Evolutionary conservation across 2,888 invertebrate species (phyloP).

Genomic region (Mactromeris polynyma): DNA sequence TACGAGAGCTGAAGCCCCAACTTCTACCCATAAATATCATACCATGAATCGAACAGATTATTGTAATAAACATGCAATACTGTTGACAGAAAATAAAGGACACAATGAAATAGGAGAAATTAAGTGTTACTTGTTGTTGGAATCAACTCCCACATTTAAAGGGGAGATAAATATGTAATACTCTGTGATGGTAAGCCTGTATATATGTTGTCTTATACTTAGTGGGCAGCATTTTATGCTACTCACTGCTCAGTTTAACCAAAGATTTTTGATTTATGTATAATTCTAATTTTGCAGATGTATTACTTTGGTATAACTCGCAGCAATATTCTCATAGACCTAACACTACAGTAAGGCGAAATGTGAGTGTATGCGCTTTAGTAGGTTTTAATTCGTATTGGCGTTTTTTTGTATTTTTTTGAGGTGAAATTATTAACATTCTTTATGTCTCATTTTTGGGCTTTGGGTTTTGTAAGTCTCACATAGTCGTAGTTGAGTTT

Average conservation of each 20-base stretch:
- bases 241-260: neutral
- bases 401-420: slow-evolving; percentile 1
- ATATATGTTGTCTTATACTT: neutral
- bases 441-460: slow-evolving; percentile 2
- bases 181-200: neutral
- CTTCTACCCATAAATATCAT: too few relatives aligned
- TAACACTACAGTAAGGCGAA: slow-evolving; percentile 57
- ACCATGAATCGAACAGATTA: too few relatives aligned
- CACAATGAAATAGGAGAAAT: too few relatives aligned
- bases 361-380: slow-evolving; percentile 60
- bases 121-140: neutral
- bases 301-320: slow-evolving; percentile 48
- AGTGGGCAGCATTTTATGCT: neutral
- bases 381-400: slow-evolving; percentile 11
- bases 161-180: neutral
- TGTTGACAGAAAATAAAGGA: too few relatives aligned
- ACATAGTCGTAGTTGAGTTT: slow-evolving; percentile 10
- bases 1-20: too few relatives aligned
- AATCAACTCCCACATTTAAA: neutral
- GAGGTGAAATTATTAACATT: slow-evolving; percentile 14
- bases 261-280: neutral
- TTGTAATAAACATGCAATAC: too few relatives aligned
- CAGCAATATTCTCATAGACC: slow-evolving; percentile 48
- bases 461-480: slow-evolving; percentile 13
- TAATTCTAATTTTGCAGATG: slow-evolving; percentile 54